phyloP scores from a whole-genome alignment of 2,888 invertebrate genomes.

The Thecophora atra region DNA sequence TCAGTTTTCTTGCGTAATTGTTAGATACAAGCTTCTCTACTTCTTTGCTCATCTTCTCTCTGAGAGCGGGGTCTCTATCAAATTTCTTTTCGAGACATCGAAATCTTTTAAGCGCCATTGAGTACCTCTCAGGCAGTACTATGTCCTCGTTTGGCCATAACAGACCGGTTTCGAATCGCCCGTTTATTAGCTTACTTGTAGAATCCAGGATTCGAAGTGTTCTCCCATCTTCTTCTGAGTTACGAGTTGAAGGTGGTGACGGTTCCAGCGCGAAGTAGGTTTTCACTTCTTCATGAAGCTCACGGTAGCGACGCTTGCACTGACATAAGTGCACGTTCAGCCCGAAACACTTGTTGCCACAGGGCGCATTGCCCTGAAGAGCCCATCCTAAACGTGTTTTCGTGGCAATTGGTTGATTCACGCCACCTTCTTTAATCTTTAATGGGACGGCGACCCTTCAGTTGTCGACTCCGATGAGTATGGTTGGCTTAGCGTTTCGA shows the following conservation, averaged over 20 bases:
- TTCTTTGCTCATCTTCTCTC: conserved; percentile 37
- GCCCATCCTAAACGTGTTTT: conserved; percentile 39
- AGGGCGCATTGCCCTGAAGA: conserved; percentile 13
- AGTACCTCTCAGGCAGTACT: conserved; percentile 32
- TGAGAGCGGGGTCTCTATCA: conserved; percentile 37
- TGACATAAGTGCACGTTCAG: background rate
- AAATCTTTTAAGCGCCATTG: conserved; percentile 40
- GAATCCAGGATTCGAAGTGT: conserved; percentile 37
- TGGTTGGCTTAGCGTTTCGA: conserved; percentile 16
- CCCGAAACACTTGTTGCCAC: background rate
- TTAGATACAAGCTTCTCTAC: conserved; percentile 42
- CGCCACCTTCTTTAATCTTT: conserved; percentile 37
- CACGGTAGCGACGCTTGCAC: background rate
- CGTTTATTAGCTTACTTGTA: conserved; percentile 36
- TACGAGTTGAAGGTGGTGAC: conserved; percentile 13
- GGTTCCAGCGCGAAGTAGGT: background rate
- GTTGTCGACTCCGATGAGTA: conserved; percentile 33
- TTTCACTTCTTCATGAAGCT: conserved; percentile 1
- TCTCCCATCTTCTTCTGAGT: conserved; percentile 35
- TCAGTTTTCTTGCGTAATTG: conserved; percentile 39
- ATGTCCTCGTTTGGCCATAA: conserved; percentile 45
- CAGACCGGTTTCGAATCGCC: conserved; percentile 44
- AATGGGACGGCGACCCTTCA: conserved; percentile 34
- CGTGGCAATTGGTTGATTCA: background rate
- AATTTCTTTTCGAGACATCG: conserved; percentile 44